Evolutionary conservation across 2,113 vertebrate genomes (phyloP).

Genomic region (Hirundichthys speculiger): DNA sequence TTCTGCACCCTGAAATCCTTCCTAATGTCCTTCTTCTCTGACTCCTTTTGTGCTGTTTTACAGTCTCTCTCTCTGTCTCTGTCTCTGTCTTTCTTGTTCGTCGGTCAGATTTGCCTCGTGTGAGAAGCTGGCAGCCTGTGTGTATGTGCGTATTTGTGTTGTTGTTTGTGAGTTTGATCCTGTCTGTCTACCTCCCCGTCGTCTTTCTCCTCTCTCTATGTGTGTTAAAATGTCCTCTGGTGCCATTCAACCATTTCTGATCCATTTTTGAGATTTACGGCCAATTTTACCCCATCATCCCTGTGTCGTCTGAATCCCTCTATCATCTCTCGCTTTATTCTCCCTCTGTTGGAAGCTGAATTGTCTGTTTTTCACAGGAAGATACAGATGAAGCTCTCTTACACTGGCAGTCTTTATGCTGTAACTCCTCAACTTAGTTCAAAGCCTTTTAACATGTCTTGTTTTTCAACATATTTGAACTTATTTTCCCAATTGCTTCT

Average conservation of each 20-base stretch:
- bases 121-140: conserved; percentile 12
- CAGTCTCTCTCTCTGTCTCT: conserved; percentile 20
- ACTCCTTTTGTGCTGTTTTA: conserved; percentile 20
- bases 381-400: conserved; percentile 26
- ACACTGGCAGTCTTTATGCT: conserved; percentile 19
- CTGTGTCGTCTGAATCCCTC: conserved; percentile 53
- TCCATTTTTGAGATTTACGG: conserved; percentile 77
- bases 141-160: conserved; percentile 1
- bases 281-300: conserved; percentile 77
- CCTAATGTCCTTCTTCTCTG: conserved; percentile 46
- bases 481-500: conserved; percentile 12
- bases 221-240: conserved; percentile 70
- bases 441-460: conserved; percentile 22
- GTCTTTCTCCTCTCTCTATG: conserved; percentile 29
- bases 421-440: conserved; percentile 22
- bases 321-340: conserved; percentile 51
- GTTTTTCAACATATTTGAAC: conserved; percentile 15
- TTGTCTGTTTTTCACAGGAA: conserved; percentile 52
- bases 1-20: conserved; percentile 87
- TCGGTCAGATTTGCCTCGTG: conserved; percentile 21
- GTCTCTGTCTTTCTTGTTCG: conserved; percentile 27
- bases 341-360: conserved; percentile 53
- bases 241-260: conserved; percentile 76
- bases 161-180: conserved; percentile 14
- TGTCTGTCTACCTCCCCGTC: conserved; percentile 21